Percentiles rank a stretch among this genome's conserved stretches.
These are phyloP conservation scores for Darwinula stevensoni DNA, from an alignment of 2,888 invertebrate species.

Conservation along the genomic window DNA sequence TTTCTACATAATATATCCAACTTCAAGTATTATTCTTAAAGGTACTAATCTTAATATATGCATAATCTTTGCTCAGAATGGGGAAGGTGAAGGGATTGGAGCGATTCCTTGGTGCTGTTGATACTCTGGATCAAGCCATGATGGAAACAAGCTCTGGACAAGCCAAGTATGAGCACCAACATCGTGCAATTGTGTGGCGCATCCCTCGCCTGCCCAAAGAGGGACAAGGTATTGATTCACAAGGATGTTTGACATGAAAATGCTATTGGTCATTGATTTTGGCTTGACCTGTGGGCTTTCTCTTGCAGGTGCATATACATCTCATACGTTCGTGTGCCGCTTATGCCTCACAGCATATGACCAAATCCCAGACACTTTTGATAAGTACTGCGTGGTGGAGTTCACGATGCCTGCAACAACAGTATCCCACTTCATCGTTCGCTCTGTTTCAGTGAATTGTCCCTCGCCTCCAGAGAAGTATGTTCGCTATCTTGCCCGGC, in stretches of 20 bases:
- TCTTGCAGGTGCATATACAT: slow-evolving; percentile 73
- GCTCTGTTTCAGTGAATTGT: slow-evolving; percentile 57
- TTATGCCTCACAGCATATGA: slow-evolving; percentile 91
- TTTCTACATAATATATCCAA: background rate
- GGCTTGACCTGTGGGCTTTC: background rate
- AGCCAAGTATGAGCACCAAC: slow-evolving; percentile 96
- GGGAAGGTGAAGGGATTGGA: slow-evolving; percentile 81
- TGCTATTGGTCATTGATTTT: background rate
- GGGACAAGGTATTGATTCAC: slow-evolving; percentile 89
- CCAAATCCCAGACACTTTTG: slow-evolving; percentile 74
- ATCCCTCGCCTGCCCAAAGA: slow-evolving; percentile 91
- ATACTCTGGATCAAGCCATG: slow-evolving; percentile 58
- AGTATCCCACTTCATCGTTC: slow-evolving; percentile 69
- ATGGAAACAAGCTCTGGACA: slow-evolving; percentile 77
- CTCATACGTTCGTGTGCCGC: slow-evolving; percentile 74
- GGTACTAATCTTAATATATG: background rate
- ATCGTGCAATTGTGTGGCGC: slow-evolving; percentile 88
- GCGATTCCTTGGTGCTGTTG: slow-evolving; percentile 64
- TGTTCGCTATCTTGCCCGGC: slow-evolving; percentile 77
- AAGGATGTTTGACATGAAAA: slow-evolving; percentile 5
- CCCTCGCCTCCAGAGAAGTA: slow-evolving; percentile 76
- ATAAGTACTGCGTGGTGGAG: slow-evolving; percentile 64
- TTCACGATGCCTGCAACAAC: slow-evolving; percentile 97
- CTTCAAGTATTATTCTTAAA: background rate
- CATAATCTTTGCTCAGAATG: slow-evolving; percentile 22